Conservation (phyloP, 2,113 vertebrate genomes). For the Blennius ocellaris region DNA sequence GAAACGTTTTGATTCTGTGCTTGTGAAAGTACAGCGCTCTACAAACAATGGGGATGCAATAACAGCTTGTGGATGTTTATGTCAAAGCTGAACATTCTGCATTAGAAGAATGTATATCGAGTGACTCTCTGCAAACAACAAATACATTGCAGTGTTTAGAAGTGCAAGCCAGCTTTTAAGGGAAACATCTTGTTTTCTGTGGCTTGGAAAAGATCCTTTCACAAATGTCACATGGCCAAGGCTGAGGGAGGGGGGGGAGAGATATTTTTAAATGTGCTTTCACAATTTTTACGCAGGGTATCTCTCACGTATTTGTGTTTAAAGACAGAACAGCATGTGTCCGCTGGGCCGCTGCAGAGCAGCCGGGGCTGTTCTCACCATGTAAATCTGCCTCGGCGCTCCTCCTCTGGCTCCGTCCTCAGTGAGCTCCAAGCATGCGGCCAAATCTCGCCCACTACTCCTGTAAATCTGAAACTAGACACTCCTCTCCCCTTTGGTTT, state of each 20-base stretch:
- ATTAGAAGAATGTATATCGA: too few relatives aligned
- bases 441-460: slow-evolving; percentile 69
- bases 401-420: slow-evolving; percentile 69
- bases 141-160: too few relatives aligned
- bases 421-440: slow-evolving; percentile 58
- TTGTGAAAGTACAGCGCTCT: too few relatives aligned
- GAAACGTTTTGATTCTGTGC: too few relatives aligned
- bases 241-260: too few relatives aligned
- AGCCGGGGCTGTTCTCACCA: slow-evolving; percentile 75
- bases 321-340: slow-evolving; percentile 42
- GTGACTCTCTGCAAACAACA: too few relatives aligned
- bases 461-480: slow-evolving; percentile 79
- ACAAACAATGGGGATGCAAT: too few relatives aligned
- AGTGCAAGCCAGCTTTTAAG: not conserved
- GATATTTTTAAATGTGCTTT: slow-evolving; percentile 4
- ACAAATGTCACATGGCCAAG: not conserved
- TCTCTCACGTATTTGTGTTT: slow-evolving; percentile 24
- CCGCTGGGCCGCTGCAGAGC: slow-evolving; percentile 44
- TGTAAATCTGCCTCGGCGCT: slow-evolving; percentile 70
- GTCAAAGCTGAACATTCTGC: too few relatives aligned
- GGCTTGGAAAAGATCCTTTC: slow-evolving; percentile 19
- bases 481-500: slow-evolving; percentile 40
- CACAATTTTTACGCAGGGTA: not conserved
- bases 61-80: too few relatives aligned
- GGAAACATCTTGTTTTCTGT: not conserved